Conservation (phyloP, 2,113 vertebrate species). For the Peucedramus taeniatus region DNA sequence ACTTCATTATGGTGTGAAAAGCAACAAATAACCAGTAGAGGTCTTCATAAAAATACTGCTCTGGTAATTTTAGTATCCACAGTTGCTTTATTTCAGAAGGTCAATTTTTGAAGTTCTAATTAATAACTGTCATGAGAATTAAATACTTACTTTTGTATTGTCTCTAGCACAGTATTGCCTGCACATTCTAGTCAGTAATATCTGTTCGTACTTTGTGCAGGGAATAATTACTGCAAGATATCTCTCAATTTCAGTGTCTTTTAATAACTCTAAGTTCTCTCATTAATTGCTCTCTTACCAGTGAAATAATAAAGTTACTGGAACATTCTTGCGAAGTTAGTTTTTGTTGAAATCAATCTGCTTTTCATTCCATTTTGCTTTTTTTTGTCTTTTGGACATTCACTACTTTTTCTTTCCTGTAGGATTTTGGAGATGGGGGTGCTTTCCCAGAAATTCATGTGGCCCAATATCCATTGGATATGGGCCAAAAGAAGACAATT, state of each 20-base stretch:
- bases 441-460: slow-evolving; percentile 97
- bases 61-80: not conserved
- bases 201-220: not conserved
- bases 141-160: not conserved
- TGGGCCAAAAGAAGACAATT: slow-evolving; percentile 94
- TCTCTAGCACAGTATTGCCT: not conserved
- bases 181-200: not conserved
- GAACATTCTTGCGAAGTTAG: not conserved
- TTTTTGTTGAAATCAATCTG: not conserved
- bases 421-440: slow-evolving; percentile 99
- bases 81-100: not conserved
- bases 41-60: not conserved
- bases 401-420: not conserved
- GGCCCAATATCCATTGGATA: slow-evolving; percentile 96
- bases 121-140: not conserved
- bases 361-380: not conserved
- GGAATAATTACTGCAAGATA: not conserved
- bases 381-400: not conserved
- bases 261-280: not conserved
- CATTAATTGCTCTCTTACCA: not conserved
- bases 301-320: not conserved
- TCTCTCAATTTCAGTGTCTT: not conserved
- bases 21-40: not conserved
- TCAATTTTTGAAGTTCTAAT: not conserved
- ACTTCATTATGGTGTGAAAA: not conserved